Evolutionary conservation across 2,797 vertebrate genomes (phyloP).

Genomic region (Vespertilio murinus): DNA sequence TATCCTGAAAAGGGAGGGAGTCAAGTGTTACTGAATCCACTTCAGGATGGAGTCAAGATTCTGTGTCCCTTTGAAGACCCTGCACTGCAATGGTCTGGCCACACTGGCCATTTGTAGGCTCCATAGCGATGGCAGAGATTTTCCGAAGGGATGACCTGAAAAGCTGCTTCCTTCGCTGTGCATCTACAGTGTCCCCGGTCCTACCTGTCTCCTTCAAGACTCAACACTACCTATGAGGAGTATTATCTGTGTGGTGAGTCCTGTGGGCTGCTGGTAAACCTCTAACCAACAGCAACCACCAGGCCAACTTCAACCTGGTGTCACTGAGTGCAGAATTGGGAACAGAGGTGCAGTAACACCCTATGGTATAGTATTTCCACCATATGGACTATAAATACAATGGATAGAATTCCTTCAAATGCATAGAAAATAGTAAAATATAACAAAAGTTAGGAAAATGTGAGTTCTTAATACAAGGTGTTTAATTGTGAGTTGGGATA

Average conservation of each 20-base stretch:
- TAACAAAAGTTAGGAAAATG: background rate
- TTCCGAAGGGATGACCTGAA: background rate
- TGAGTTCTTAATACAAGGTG: background rate
- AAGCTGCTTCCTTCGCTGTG: background rate
- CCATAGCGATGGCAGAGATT: background rate
- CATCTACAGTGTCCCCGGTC: background rate
- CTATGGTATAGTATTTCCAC: background rate
- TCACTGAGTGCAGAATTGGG: background rate
- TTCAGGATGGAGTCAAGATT: background rate
- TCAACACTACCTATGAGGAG: background rate
- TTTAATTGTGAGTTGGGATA: background rate
- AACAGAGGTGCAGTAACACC: background rate
- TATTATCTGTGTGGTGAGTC: background rate
- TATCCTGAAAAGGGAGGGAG: background rate
- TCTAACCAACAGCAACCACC: background rate
- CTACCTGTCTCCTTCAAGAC: background rate
- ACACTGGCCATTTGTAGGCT: background rate
- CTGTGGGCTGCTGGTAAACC: background rate
- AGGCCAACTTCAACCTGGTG: background rate
- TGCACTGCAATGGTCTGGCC: background rate
- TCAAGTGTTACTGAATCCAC: background rate
- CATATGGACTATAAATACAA: background rate
- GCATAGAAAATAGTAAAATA: background rate
- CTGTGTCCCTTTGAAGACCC: background rate
- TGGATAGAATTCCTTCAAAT: background rate